A percentile compares a stretch with the other conserved stretches of the same genome.
These are phyloP conservation scores for Siderastrea siderea DNA, from an alignment of 92 coral and sea anemone species.

Conservation along the genomic window DNA sequence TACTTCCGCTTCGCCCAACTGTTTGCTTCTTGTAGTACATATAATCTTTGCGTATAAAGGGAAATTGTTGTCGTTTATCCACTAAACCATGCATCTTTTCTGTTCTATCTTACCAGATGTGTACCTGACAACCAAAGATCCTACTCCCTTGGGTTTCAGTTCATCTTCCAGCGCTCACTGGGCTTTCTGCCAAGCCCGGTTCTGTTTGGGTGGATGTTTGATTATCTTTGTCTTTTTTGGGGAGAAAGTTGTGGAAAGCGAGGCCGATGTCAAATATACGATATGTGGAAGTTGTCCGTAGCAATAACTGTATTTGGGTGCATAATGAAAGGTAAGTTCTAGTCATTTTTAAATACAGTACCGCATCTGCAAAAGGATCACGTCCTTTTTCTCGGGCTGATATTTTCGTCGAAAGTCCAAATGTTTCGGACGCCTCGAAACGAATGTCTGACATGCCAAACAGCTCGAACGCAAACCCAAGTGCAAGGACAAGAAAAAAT, in stretches of 20 bases:
- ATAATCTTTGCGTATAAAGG: no score
- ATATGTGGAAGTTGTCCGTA: conserved; percentile 38
- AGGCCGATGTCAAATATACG: conserved; percentile 86
- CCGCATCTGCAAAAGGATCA: no score
- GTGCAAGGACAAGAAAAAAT: no score
- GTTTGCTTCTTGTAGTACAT: no score
- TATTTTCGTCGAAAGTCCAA: no score
- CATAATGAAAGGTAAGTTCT: conserved; percentile 1
- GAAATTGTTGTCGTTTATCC: no score
- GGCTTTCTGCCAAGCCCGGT: conserved; percentile 90
- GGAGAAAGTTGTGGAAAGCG: conserved; percentile 86
- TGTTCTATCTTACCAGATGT: conserved; percentile 59
- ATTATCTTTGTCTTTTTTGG: conserved; percentile 82
- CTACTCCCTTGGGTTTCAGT: conserved; percentile 88
- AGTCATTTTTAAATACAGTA: no score
- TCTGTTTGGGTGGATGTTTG: conserved; percentile 82
- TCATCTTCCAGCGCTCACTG: conserved; percentile 73
- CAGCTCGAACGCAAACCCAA: no score
- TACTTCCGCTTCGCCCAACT: no score
- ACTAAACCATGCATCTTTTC: background rate
- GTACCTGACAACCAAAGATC: conserved; percentile 92
- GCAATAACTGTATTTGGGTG: conserved; percentile 17
- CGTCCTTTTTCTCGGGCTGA: no score
- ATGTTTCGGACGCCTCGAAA: no score
- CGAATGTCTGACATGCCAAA: no score